Percentiles rank a stretch among this genome's conserved stretches.
Conservation (phyloP, 2,888 invertebrate genomes). For the Hypena proboscidalis region DNA sequence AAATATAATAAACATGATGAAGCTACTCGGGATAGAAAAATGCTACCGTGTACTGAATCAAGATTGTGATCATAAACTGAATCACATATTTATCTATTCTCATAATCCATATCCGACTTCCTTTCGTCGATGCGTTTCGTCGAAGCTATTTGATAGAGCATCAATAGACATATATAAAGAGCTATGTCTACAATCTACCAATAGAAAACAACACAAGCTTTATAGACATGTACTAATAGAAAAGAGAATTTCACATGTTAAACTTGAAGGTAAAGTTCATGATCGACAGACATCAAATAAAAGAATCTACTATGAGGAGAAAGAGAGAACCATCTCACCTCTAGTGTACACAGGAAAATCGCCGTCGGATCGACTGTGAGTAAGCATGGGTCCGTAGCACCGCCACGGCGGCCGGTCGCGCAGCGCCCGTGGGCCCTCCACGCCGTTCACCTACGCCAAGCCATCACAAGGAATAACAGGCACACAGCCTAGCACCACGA, state of each 20-base stretch:
- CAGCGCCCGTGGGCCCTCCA: constrained; percentile 83
- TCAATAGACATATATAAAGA: constrained; percentile 21
- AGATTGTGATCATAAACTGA: too few species aligned
- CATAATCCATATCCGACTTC: constrained; percentile 22
- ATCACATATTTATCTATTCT: too few species aligned
- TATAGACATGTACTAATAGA: too few species aligned
- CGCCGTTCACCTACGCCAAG: constrained; percentile 75
- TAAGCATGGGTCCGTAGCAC: constrained; percentile 90
- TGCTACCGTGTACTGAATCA: too few species aligned
- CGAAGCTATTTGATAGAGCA: constrained; percentile 13
- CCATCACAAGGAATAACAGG: constrained; percentile 71
- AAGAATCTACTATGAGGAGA: constrained; percentile 30
- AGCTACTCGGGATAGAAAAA: too few species aligned
- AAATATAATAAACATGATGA: too few species aligned
- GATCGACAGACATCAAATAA: constrained; percentile 54
- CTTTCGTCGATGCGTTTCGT: constrained; percentile 21
- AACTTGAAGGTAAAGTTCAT: too few species aligned
- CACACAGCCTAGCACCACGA: constrained; percentile 59
- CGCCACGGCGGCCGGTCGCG: constrained; percentile 84
- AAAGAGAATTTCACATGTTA: too few species aligned
- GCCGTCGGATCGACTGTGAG: constrained; percentile 94
- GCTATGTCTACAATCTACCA: too few species aligned
- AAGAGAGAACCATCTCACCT: constrained; percentile 84
- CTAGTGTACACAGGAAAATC: constrained; percentile 93
- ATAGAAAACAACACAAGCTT: constrained; percentile 1